Base-by-base conservation (phyloP, 2,888 invertebrate genomes). In the Spodoptera picta region DNA sequence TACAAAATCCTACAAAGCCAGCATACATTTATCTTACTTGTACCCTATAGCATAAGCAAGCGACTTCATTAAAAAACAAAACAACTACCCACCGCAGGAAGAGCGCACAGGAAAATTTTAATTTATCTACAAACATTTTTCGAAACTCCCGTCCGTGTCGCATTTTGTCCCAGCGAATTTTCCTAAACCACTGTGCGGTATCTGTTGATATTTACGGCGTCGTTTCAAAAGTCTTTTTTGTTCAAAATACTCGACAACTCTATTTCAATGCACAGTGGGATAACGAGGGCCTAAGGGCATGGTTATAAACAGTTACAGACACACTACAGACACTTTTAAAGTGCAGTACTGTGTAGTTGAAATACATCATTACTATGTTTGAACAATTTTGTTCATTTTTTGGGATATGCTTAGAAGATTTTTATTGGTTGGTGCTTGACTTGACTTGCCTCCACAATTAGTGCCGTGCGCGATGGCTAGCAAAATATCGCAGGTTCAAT, bases 201-300 rank as follows among this genome's bases (percentile, higher is more conserved):
- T 72, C 70, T 69, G 70, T 69, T 71, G 61, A 77, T 69, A 73
- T 77, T 69, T 80, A 73, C 60, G 55, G 66, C 63, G 48, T 61
- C 68, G 63, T 75, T 78, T 75, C 71, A 80, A 80, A 79, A 75
- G 67, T 73, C 45, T 66, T 75, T 76, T 79, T 72, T 80, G 70
- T 75, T 73, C 61, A 72, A 51, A 75, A 70, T 67, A 53, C 75
- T 62, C 60, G 62, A 80, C 83, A 85, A 70, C 69, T 73, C 62
- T 83, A 87, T 87, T 88, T 86, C 83, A 85, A 84, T 85, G 86
- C 82, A 85, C 83, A 77, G 69, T 78, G 79, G 64, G 76, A 82
- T 86, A 86, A 85, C 84, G 85, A 85, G 83, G 77, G 71, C 69
- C 80, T 77, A 81, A 83, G 84, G 85, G 81, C 60, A 74, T 75